Conservation (phyloP, 64 coral and sea anemone genomes). For the Actinia tenebrosa region DNA sequence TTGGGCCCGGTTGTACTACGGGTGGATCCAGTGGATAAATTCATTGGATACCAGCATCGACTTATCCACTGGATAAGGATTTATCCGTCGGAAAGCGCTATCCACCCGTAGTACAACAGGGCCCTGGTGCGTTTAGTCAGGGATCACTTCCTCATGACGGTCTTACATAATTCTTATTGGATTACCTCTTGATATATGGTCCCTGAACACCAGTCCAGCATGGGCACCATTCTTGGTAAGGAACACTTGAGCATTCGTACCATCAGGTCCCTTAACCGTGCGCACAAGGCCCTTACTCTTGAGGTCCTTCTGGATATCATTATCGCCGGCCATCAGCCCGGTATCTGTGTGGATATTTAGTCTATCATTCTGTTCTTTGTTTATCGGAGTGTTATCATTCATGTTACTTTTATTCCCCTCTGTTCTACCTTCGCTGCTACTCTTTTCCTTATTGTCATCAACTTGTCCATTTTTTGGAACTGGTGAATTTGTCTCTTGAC, state of each 20-base stretch:
- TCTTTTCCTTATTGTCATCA: neutral
- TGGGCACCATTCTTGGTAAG: constrained; percentile 79
- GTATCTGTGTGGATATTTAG: neutral
- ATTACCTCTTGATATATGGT: constrained; percentile 77
- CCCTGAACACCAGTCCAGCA: constrained; percentile 82
- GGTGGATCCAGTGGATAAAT: too few relatives aligned
- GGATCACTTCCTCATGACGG: too few relatives aligned
- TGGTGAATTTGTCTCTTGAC: neutral
- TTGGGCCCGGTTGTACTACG: too few relatives aligned
- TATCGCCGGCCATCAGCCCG: neutral
- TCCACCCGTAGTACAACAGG: too few relatives aligned
- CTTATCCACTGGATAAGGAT: too few relatives aligned
- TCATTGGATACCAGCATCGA: too few relatives aligned
- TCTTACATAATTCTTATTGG: too few relatives aligned
- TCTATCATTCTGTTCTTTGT: neutral
- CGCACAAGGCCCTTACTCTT: constrained; percentile 54
- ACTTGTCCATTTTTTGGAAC: neutral
- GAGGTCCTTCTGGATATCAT: constrained; percentile 4
- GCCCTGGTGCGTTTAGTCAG: too few relatives aligned
- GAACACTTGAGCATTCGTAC: constrained; percentile 74
- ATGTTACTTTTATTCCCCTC: neutral
- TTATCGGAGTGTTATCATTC: neutral
- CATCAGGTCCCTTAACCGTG: constrained; percentile 69
- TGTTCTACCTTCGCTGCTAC: neutral
- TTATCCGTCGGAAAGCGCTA: too few relatives aligned